Conservation (phyloP, 1,140 invertebrate species). For the Drosophila ficusphila region DNA sequence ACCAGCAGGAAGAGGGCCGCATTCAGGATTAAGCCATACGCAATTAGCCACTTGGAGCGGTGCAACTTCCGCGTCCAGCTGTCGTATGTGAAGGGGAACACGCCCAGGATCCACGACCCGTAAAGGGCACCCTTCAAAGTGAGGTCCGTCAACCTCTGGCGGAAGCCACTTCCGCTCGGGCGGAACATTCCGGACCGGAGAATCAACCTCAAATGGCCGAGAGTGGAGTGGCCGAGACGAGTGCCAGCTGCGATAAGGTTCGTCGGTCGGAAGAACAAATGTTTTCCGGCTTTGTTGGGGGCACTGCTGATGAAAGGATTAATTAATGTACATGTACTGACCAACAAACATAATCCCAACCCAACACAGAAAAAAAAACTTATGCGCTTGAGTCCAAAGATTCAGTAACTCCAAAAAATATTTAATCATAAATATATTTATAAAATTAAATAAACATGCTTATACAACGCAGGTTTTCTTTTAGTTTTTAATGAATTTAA, state of each 20-base stretch:
- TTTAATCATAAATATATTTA: not conserved
- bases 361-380: not conserved
- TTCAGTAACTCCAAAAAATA: not conserved
- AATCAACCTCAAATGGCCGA: not conserved
- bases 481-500: too few species aligned
- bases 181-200: constrained; percentile 4
- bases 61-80: constrained; percentile 3
- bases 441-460: too few species aligned
- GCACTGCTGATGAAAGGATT: constrained; percentile 39
- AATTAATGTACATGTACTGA: constrained; percentile 15
- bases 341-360: not conserved
- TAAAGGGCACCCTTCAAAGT: constrained; percentile 24
- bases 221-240: not conserved
- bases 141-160: constrained; percentile 23
- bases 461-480: too few species aligned
- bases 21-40: constrained; percentile 38
- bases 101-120: constrained; percentile 18
- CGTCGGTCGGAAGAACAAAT: constrained; percentile 14
- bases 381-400: not conserved
- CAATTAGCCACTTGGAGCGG: constrained; percentile 36
- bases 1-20: not conserved
- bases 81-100: constrained; percentile 38
- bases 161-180: constrained; percentile 9
- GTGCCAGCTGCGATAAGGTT: constrained; percentile 32
- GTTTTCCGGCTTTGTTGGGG: constrained; percentile 10